Base-by-base conservation (phyloP, 2,113 vertebrate genomes). In the Anoplopoma fimbria region DNA sequence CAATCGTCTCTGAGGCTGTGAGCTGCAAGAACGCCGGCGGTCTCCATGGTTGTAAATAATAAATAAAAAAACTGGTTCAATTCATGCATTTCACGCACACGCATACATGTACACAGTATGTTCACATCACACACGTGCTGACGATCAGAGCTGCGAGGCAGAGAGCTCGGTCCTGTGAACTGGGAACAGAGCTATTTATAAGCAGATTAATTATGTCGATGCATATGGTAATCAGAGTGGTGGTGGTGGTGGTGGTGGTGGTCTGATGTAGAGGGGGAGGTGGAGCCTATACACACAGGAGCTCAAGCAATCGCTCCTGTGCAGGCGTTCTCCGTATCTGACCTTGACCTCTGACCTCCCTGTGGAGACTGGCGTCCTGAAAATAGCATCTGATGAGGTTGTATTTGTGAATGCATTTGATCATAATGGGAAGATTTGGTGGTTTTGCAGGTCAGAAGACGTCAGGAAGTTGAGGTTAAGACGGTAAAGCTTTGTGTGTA, bases 151-250 rank as follows among this genome's bases (percentile, higher is more conserved):
- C 38, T 67, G 74, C 53, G n/a, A 87, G 87, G 74, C 77, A 80
- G 7, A 85, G 67, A 82, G 62, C 45, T 61, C 72, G 55, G 42
- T 79, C 79, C 72, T 69, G 68, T 86, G 84, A 86, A 83, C 79
- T 64, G 63, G 75, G 86, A 91, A 82, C 76, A 71, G 62, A 80
- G 76, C 87, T 94, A 91, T 93, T 93, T 93, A 88, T 89, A 91
- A 88, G 83, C 72, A 79, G 84, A 87, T 91, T 90, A 92, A 94
- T 94, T 93, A 91, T 89, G 79, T 81, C 83, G 87, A 85, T 89
- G 87, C 87, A 86, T 91, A 92, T 92, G 92, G 75, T 93, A 89
- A 93, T 94, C 89, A 92, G 88, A 78, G 51, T 65, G 79, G 78
- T 25, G 76, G 55, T 71, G 79, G 60, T 40, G 76, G 55, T 71